Evolutionary conservation across 2,888 invertebrate species (phyloP), one percentile per base, ranked within the genome.

Genomic region (Rhogogaster chlorosoma): DNA sequence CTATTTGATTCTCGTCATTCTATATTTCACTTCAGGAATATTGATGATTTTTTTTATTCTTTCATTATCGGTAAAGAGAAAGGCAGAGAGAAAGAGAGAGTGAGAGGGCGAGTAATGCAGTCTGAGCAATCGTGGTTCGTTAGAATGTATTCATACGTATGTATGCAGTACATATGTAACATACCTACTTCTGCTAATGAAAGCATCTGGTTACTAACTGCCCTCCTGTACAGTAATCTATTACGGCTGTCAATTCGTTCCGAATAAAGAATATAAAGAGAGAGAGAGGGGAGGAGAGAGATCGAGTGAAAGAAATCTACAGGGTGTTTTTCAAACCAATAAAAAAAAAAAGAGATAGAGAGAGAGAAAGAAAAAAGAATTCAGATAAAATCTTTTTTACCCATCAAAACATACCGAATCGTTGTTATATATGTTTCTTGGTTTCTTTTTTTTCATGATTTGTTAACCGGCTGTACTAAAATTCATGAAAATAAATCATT

Each of bases 171-270:
- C 53, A n/a, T 12, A 5, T 26, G 29, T 67, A 32, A 29, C 5
- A 32, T 32, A 18, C 67, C 26, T 29, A 77, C 49, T 77, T 77
- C 61, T 61, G 57, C 80, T 80, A 80, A 80, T 80, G 80, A 80
- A 57, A 80, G 80, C 57, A 61, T 80, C 57, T 80, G 80, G 61
- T 61, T 57, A 80, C 80, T 80, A 80, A 80, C 57, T 61, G 57
- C 57, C 57, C 61, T 49, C 38, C 38, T 80, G 57, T 42, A 38
- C 71, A 42, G 22, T 42, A 61, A 80, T 80, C 57, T 61, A 80
- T 80, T 80, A 80, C 80, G n/a, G 38, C 80, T 80, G 80, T 80
- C 80, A 61, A 80, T 80, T 80, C 61, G 18, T 80, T 15, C 26
- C 57, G 36, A 57, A 57, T 49, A 73, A n/a, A 70, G 32, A 18